These are phyloP conservation scores for Therioaphis trifolii DNA, from an alignment of 2,888 invertebrate species.

Conservation along the genomic window DNA sequence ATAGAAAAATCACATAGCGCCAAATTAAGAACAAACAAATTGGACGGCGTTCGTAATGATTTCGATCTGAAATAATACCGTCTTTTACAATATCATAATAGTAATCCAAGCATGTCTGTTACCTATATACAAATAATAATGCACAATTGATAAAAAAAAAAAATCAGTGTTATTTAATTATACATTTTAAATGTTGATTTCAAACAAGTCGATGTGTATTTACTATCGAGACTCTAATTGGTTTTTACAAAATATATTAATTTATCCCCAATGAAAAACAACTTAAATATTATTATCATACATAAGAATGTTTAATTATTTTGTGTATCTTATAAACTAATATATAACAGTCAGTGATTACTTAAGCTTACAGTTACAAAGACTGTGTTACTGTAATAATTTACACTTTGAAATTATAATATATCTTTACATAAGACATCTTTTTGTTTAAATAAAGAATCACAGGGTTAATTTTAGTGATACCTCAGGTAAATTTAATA, in stretches of 20 bases:
- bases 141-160: neutral
- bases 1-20: slow-evolving; percentile 86
- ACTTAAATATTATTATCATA: neutral
- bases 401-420: too few relatives aligned
- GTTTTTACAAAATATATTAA: too few relatives aligned
- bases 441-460: neutral
- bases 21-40: slow-evolving; percentile 84
- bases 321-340: neutral
- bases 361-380: too few relatives aligned
- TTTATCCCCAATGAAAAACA: too few relatives aligned
- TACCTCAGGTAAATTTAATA: too few relatives aligned
- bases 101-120: neutral
- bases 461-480: neutral
- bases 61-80: slow-evolving; percentile 73
- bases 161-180: too few relatives aligned
- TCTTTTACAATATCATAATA: neutral
- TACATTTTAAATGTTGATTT: too few relatives aligned
- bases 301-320: neutral
- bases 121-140: neutral
- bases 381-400: too few relatives aligned
- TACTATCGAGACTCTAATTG: too few relatives aligned
- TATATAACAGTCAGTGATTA: neutral
- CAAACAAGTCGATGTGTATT: too few relatives aligned
- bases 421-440: too few relatives aligned
- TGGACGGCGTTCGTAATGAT: slow-evolving; percentile 81